These are phyloP conservation scores for Icerya purchasi DNA, from an alignment of 2,888 invertebrate genomes.

Conservation along the genomic window DNA sequence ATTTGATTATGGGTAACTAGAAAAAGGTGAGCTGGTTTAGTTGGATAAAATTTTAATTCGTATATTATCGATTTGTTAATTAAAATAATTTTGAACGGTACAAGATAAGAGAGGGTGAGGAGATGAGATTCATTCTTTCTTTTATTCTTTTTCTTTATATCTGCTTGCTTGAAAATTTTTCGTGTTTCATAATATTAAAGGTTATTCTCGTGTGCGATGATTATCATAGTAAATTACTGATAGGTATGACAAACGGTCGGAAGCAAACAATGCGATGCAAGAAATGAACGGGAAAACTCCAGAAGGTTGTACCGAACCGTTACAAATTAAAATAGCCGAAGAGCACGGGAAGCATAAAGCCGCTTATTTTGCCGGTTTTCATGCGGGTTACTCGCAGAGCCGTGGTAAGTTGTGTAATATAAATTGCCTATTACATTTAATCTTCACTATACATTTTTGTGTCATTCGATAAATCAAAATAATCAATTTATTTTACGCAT, in stretches of 20 bases:
- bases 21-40: no score
- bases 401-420: conserved; percentile 10
- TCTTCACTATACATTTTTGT: neutral
- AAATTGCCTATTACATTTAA: conserved; percentile 1
- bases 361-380: conserved; percentile 46
- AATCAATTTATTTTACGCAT: neutral
- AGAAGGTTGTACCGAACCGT: conserved; percentile 59
- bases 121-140: no score
- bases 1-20: no score
- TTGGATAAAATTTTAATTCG: no score
- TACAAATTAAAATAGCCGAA: conserved; percentile 67
- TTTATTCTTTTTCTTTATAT: no score
- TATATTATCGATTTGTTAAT: no score
- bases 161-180: no score
- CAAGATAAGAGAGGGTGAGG: no score
- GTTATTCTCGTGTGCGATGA: no score
- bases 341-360: conserved; percentile 68
- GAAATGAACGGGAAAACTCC: conserved; percentile 65
- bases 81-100: no score
- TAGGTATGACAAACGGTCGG: conserved; percentile 67
- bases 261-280: conserved; percentile 74
- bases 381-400: conserved; percentile 31
- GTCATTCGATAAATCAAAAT: neutral
- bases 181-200: no score
- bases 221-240: no score